Base-by-base conservation (phyloP, 2,113 vertebrate genomes). In the Seriola quinqueradiata region DNA sequence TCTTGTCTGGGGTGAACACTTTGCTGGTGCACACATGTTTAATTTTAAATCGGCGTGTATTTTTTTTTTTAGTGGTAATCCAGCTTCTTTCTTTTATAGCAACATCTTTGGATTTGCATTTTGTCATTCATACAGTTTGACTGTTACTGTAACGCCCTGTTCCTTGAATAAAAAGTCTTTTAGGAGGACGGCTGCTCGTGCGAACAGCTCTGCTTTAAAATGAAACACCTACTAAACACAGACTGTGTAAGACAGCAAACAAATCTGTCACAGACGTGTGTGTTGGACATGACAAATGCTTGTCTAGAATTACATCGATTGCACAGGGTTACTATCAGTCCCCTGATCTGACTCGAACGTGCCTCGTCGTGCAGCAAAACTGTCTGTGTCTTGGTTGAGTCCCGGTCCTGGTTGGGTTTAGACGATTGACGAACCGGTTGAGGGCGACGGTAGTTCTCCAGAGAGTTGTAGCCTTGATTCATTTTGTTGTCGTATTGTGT, bases 1-100 rank as follows among this genome's bases (percentile, higher is more conserved):
- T 64, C n/a, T 9, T 25, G 44, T 73, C 54, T 13, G 28, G 3
- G 8, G 54, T 63, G 44, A 57, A 23, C 17, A 19, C 40, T 48
- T 57, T 61, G 50, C 55, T 40, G 48, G n/a, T 74, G 70, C 13
- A 23, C 36, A 21, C 25, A 12, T 48, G 66, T 63, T 59, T 44
- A 7, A 21, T 61, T 63, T 48, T 9, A 79, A 36, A 57, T 19
- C 36, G 4, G 23, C 48, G 16, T 40, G 42, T 9, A 21, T 54
- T 55, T 0, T 28, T 28, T 28, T 28, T 28, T 28, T 28, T 28
- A 16, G 38, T 19, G 8, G 17, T 50, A n/a, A 68, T 72, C 70
- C 58, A 42, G 19, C 38, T n/a, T 44, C 21, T 46, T 58, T 50
- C 10, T n/a, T 54, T 59, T 77, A 52, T 38, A 8, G 61, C 17